Evolutionary conservation across 2,888 invertebrate genomes (phyloP), one percentile per base, ranked within the genome.

Genomic region (Xanthia togata): DNA sequence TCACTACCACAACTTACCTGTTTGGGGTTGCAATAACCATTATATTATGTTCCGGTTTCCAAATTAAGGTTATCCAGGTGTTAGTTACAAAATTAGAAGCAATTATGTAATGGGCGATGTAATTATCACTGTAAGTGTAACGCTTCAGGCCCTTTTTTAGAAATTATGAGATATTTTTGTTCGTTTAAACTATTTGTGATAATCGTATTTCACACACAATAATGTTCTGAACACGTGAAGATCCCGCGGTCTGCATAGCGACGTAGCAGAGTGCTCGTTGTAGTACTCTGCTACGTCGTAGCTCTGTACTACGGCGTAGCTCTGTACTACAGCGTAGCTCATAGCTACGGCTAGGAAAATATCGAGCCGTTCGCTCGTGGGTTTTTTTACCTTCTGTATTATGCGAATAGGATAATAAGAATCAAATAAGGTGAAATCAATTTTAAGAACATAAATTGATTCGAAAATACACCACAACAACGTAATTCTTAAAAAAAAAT

Each of bases 11-110:
- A 8, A 60, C 38, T 59, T 59, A 63, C 64, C 69, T 65, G 59
- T 69, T 79, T 41, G 68, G 47, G 76, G 70, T 70, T 71, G 62
- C 69, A 44, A 63, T 80, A 80, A 69, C 64, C 59, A 70, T 76
- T 71, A 3, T 5, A 2, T 64, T 55, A 74, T 31, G 47, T 68
- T 38, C n/a, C 35, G 44, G 62, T 17, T 59, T 26, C 35, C n/a
- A 59, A 77, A 74, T 80, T 75, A 47, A 59, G 57, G 67, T 68
- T 14, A 70, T 68, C 41, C 70, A 60, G 69, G 23, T 60, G 26
- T 55, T 65, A 20, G 53, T 55, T 62, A 70, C 38, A 65, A 75
- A 75, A 75, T 79, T 80, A 65, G 47, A 57, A 53, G 55, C 60
- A 31, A 80, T 75, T 73, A 73, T 31, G 55, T 63, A 44, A 79